phyloP scores from a whole-genome alignment of 2,797 vertebrate species.

The Melanotaenia boesemani region DNA sequence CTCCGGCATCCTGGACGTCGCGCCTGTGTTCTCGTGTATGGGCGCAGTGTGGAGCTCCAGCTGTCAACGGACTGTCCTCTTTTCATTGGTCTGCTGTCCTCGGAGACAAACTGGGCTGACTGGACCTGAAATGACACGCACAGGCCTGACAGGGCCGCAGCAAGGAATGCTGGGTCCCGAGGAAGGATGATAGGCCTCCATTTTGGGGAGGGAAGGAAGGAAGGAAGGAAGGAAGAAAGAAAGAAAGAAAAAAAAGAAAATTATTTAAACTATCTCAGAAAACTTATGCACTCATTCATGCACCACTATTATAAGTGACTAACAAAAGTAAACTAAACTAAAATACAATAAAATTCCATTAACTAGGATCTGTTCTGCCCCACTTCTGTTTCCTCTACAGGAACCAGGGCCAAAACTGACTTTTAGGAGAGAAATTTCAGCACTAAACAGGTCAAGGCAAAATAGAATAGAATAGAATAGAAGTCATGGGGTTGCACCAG shows the following conservation, averaged over 20 bases:
- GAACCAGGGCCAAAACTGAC: too few species aligned
- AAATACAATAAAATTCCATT: too few species aligned
- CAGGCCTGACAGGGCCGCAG: conserved; percentile 36
- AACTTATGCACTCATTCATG: too few species aligned
- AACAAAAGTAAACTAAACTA: too few species aligned
- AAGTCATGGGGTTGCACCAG: too few species aligned
- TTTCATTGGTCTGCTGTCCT: conserved; percentile 17
- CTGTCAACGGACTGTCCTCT: conserved; percentile 21
- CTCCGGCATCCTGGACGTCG: conserved; percentile 44
- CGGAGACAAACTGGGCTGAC: conserved; percentile 23
- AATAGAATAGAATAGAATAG: too few species aligned
- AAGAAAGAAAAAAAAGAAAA: too few species aligned
- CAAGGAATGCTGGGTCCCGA: conserved; percentile 32
- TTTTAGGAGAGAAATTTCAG: too few species aligned
- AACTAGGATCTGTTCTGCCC: too few species aligned
- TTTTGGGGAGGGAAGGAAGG: neutral
- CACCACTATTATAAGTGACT: too few species aligned
- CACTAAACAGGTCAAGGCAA: too few species aligned
- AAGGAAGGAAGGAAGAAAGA: neutral
- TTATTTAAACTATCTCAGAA: neutral
- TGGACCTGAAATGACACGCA: conserved; percentile 22
- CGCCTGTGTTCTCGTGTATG: conserved; percentile 25
- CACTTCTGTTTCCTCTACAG: too few species aligned
- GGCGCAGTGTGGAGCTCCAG: conserved; percentile 17
- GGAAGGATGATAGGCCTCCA: neutral